These are phyloP conservation scores for Lates japonicus DNA, from an alignment of 2,797 vertebrate genomes.

Conservation along the genomic window DNA sequence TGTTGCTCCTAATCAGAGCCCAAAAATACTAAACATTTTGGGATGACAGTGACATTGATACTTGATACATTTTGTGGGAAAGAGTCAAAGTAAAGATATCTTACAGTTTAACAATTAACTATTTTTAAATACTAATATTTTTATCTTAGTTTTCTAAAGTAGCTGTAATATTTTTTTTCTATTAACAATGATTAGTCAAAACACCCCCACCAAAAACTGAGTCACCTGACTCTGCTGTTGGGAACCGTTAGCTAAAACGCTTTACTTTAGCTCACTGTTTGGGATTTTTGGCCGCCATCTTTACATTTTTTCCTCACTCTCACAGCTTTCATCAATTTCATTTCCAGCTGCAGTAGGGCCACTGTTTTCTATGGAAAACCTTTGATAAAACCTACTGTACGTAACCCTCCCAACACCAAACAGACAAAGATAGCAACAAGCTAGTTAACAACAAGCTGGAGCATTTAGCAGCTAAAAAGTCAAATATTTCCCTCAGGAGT, in stretches of 20 bases:
- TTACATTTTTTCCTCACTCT: neutral
- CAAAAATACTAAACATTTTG: neutral
- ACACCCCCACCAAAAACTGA: neutral
- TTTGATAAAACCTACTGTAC: neutral
- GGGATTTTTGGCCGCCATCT: neutral
- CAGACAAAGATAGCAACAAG: neutral
- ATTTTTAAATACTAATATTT: neutral
- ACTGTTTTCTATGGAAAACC: neutral
- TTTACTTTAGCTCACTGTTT: neutral
- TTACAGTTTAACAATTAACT: neutral
- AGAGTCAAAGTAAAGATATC: neutral
- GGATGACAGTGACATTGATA: neutral
- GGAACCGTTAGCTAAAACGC: neutral
- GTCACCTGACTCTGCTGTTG: neutral
- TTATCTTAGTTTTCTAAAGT: neutral
- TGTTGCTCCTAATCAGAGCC: neutral
- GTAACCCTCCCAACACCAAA: neutral
- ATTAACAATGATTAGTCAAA: neutral
- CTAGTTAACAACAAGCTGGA: neutral
- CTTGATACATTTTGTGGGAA: neutral
- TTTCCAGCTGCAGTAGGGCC: neutral
- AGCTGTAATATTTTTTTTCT: neutral
- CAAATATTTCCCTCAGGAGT: no score
- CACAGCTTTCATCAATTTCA: neutral
- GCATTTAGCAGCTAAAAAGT: neutral